Conservation (phyloP, 2,888 invertebrate species). For the Zhengitettix transpicula region DNA sequence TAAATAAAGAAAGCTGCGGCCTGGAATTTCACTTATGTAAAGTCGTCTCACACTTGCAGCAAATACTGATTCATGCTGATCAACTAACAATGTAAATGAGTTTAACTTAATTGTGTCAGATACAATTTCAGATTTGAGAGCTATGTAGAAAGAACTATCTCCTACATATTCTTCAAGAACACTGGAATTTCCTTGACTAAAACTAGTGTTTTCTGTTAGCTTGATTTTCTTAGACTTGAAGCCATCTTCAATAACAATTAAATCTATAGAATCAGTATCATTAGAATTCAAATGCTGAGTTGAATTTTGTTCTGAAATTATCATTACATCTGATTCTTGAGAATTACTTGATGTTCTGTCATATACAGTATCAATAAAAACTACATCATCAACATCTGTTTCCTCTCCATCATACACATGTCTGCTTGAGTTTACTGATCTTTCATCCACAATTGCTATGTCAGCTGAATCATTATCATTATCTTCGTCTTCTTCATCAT, state of each 20-base stretch:
- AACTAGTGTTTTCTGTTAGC: background rate
- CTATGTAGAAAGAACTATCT: background rate
- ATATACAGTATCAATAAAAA: too few relatives aligned
- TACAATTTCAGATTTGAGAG: background rate
- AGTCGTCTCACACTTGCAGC: background rate
- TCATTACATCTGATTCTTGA: too few relatives aligned
- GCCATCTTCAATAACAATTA: background rate
- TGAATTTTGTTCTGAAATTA: too few relatives aligned
- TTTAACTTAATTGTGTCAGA: too few relatives aligned
- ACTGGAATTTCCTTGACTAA: background rate
- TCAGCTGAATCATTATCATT: background rate
- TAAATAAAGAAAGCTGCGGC: background rate
- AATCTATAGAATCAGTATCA: too few relatives aligned
- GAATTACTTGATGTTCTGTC: too few relatives aligned
- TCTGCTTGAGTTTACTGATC: background rate
- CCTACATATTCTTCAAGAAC: background rate
- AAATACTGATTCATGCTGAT: too few relatives aligned
- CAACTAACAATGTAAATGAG: too few relatives aligned
- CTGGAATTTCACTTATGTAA: background rate
- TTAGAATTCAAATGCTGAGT: too few relatives aligned
- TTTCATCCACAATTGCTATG: background rate
- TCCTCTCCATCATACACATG: too few relatives aligned
- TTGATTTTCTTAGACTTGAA: background rate
- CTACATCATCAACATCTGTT: too few relatives aligned
- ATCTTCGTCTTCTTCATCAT: background rate